Conservation (phyloP, 2,888 invertebrate genomes). For the Camptogramma bilineatum region DNA sequence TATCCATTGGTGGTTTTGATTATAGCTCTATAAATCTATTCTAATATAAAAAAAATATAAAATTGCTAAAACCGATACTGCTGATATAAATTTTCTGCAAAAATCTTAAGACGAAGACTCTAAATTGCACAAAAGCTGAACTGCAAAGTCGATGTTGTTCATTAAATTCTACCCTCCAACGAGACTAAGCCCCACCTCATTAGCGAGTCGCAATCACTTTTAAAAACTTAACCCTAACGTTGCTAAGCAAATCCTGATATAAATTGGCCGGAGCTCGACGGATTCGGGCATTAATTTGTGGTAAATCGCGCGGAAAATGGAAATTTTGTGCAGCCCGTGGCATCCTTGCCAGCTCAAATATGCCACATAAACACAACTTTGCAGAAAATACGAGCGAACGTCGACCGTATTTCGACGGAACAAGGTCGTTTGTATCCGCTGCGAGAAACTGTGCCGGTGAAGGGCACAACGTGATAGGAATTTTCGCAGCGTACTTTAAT, state of each 20-base stretch:
- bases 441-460: constrained; percentile 45
- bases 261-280: constrained; percentile 79
- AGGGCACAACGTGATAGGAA: constrained; percentile 67
- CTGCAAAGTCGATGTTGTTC: constrained; percentile 1
- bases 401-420: constrained; percentile 40
- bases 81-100: constrained; percentile 7
- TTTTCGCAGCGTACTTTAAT: constrained; percentile 66
- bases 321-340: constrained; percentile 83
- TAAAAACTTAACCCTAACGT: constrained; percentile 54
- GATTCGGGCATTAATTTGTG: constrained; percentile 82
- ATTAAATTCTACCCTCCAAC: constrained; percentile 4
- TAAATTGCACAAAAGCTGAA: not conserved
- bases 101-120: not conserved
- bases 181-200: constrained; percentile 20
- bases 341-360: constrained; percentile 61
- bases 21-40: too few species aligned
- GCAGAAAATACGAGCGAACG: constrained; percentile 39
- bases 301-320: constrained; percentile 84
- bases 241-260: constrained; percentile 77
- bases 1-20: too few species aligned
- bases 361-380: constrained; percentile 43
- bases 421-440: constrained; percentile 44
- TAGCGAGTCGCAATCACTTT: constrained; percentile 32
- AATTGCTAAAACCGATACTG: not conserved
- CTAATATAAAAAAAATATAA: not conserved